Conservation (phyloP, 2,888 invertebrate genomes). For the Cecidostiba fungosa region DNA sequence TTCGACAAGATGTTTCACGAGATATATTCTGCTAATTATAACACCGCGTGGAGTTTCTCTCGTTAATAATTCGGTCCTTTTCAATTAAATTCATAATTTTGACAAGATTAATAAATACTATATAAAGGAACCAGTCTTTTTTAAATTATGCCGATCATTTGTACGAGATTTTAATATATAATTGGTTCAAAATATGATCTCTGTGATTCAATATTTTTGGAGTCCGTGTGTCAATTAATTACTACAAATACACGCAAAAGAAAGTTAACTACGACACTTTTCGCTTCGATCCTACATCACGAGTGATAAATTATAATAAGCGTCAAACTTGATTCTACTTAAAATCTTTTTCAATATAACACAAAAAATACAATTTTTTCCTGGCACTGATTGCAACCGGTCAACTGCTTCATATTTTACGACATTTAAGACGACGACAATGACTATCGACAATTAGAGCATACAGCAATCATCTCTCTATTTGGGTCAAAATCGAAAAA, state of each 20-base stretch:
- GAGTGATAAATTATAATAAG: not conserved
- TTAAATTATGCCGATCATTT: not conserved
- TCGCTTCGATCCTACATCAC: not conserved
- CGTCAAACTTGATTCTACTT: not conserved
- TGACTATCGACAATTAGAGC: not conserved
- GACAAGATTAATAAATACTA: not conserved
- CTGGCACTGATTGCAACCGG: not conserved
- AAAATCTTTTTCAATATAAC: not conserved
- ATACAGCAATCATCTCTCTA: not conserved
- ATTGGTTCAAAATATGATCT: not conserved
- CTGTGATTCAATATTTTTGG: not conserved
- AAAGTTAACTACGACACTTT: not conserved
- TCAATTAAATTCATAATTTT: not conserved
- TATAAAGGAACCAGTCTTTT: not conserved
- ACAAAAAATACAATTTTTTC: not conserved
- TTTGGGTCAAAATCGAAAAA: slow-evolving; percentile 4
- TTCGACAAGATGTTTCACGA: not conserved
- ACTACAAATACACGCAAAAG: not conserved
- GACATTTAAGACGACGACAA: no score
- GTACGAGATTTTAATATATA: not conserved
- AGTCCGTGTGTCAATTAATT: not conserved
- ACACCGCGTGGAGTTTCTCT: not conserved
- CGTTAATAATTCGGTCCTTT: not conserved
- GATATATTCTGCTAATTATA: not conserved
- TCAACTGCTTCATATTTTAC: not conserved